Evolutionary conservation across 2,113 vertebrate species (phyloP), one percentile per base, ranked within the genome.

Genomic region (Polypterus senegalus): DNA sequence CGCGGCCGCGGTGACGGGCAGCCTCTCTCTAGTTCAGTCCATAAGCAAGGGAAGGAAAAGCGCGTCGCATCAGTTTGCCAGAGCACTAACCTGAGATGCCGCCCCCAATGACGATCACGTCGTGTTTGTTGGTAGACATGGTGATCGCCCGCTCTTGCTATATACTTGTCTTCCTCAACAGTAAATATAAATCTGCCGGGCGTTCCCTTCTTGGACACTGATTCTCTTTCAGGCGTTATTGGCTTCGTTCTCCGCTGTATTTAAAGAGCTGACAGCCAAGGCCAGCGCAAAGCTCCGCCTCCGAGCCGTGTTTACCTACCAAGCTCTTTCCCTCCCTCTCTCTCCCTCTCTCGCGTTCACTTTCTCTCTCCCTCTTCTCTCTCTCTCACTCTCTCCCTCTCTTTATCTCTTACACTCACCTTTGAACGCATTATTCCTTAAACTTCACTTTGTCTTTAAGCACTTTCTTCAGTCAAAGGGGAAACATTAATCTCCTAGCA

Each of bases 101-200:
- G 65, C 83, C 93, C 61, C 93, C 94, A 68, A 96, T 76, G 69
- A 97, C 91, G 8, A 97, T 69, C 64, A 93, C 93, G 5, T 97
- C 92, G 79, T 74, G 91, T 61, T 78, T 83, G 86, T 77, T 78
- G 66, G 82, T 83, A 27, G 78, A 76, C 94, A 97, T 97, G 79
- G 66, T 76, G 73, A 62, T 49, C 27, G 27, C 27, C 27, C 27
- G 27, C 27, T 27, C 27, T 27, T 27, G 27, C 27, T 27, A 27
- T 27, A 27, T 27, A 27, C 27, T 27, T 27, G 27, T 27, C 27
- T 27, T 27, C 27, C 27, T 27, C 27, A 27, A 27, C 27, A 27
- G 27, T 27, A 27, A 1, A 27, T 27, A 27, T 27, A 27, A 27
- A 27, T 27, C 27, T 27, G 27, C 27, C 27, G 10, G 10, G 10